Evolutionary conservation across 1,140 invertebrate genomes (phyloP).

Genomic region (Monochamus saltuarius): DNA sequence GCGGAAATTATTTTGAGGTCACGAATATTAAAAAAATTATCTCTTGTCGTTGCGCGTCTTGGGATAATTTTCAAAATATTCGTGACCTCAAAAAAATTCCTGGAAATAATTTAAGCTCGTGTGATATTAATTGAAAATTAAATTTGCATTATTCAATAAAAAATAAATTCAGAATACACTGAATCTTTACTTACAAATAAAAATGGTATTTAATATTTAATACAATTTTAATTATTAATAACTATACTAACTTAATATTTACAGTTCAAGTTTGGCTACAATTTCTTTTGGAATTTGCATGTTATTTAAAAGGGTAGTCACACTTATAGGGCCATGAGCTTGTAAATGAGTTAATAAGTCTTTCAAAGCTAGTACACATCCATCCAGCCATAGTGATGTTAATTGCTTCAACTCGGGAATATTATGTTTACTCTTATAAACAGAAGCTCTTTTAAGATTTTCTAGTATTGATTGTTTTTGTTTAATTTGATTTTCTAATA

Average conservation of each 20-base stretch:
- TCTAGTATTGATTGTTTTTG: slow-evolving; percentile 32
- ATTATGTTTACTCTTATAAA: slow-evolving; percentile 34
- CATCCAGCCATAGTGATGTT: slow-evolving; percentile 26
- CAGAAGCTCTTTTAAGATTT: slow-evolving; percentile 30
- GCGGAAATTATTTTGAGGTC: no score
- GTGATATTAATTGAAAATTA: background rate
- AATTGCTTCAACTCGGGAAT: slow-evolving; percentile 25
- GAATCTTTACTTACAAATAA: no score
- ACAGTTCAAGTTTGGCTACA: slow-evolving; percentile 15
- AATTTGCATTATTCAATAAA: background rate
- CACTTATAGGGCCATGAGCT: slow-evolving; percentile 31
- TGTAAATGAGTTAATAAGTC: slow-evolving; percentile 31
- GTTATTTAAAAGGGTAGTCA: slow-evolving; percentile 31
- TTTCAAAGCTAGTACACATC: slow-evolving; percentile 26
- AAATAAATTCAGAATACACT: background rate
- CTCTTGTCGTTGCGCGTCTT: no score
- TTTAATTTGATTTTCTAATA: slow-evolving; percentile 22
- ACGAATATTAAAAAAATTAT: no score
- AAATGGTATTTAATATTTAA: background rate
- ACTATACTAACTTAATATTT: background rate
- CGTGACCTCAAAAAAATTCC: no score
- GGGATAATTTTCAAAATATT: background rate
- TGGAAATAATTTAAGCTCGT: background rate
- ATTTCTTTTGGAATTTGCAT: slow-evolving; percentile 29
- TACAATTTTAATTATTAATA: slow-evolving; percentile 1